Evolutionary conservation across 2,113 vertebrate genomes (phyloP).

Genomic region (Dendropsophus ebraccatus): DNA sequence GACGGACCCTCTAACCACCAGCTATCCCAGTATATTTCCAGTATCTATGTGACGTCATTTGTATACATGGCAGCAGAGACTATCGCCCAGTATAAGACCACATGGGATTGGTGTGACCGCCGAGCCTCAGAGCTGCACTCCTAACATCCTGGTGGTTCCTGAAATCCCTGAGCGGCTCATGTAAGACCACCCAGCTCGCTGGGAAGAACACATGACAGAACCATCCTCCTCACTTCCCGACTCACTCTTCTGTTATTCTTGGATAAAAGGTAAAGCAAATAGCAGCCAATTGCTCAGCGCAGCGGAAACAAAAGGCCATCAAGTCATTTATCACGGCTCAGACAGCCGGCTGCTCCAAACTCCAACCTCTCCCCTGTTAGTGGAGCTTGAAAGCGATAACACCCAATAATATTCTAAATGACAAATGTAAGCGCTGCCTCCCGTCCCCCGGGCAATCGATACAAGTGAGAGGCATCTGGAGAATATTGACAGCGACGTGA

Average conservation of each 20-base stretch:
- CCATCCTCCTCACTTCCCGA: conserved; percentile 84
- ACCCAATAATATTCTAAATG: conserved; percentile 97
- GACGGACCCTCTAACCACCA: no score
- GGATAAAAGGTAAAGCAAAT: conserved; percentile 95
- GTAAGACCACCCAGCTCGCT: conserved; percentile 89
- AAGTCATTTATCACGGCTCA: conserved; percentile 92
- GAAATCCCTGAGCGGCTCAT: conserved; percentile 75
- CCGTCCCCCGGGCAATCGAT: conserved; percentile 89
- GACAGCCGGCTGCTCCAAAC: conserved; percentile 86
- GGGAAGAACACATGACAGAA: conserved; percentile 83
- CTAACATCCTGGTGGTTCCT: conserved; percentile 74
- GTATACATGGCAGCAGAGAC: no score
- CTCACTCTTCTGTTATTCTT: conserved; percentile 93
- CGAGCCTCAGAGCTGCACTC: not conserved
- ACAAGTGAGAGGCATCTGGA: conserved; percentile 89
- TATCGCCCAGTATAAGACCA: not conserved
- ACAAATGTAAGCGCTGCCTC: conserved; percentile 92
- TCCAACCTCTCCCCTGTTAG: conserved; percentile 85
- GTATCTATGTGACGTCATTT: no score
- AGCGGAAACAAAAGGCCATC: conserved; percentile 88
- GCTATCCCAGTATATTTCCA: not conserved
- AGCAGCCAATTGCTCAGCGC: conserved; percentile 89
- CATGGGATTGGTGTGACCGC: not conserved
- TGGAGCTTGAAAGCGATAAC: conserved; percentile 90
- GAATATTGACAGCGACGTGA: conserved; percentile 80